Base-by-base conservation (phyloP, 1,140 invertebrate species). In the Medauroidea extradentata region DNA sequence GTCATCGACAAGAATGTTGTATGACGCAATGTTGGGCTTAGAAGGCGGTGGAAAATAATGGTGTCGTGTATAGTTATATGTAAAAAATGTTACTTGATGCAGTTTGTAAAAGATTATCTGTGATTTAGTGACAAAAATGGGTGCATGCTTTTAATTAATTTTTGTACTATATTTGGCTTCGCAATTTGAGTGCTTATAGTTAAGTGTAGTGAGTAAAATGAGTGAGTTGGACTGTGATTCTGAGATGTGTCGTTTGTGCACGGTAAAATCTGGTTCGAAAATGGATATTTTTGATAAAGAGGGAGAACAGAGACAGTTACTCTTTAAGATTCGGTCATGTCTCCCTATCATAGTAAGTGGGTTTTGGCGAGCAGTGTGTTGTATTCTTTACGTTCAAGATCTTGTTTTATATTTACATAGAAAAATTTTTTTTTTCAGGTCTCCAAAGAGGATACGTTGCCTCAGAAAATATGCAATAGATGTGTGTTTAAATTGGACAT, bases 271-370 rank as follows among this genome's bases (percentile, higher is more conserved):
- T 59, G 84, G 80, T 41, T 81, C 83, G 54, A 70, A 75, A 53
- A 75, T 86, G 43, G 82, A 85, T 68, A 84, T 87, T 66, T 86
- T 87, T 69, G 84, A 86, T 66, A 85, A 85, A 67, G 82, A 85
- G 65, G 81, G 83, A 34, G 84, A 86, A 69, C 84, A 86, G 63
- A 75, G 84, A 53, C 83, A 86, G 71, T 77, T 86, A 54, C 76
- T 85, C 39, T 85, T 85, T 69, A 87, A 87, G 73, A 78, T 86
- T 65, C 78, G 83, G 59, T 82, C 83, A 53, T 83, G 84, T 65
- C 76, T 86, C 71, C 83, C 83, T 41, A 80, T 83, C 71, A 71
- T 81, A 76, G 83, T 85, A 69, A 83, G 81, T 79, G 29, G 5
- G 41, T n/a, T 42, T 34, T 46, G 44, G 13, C 14, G 44, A 9